Evolutionary conservation across 2,888 invertebrate genomes (phyloP), one percentile per base, ranked within the genome.

Genomic region (Drosophila paranaensis): DNA sequence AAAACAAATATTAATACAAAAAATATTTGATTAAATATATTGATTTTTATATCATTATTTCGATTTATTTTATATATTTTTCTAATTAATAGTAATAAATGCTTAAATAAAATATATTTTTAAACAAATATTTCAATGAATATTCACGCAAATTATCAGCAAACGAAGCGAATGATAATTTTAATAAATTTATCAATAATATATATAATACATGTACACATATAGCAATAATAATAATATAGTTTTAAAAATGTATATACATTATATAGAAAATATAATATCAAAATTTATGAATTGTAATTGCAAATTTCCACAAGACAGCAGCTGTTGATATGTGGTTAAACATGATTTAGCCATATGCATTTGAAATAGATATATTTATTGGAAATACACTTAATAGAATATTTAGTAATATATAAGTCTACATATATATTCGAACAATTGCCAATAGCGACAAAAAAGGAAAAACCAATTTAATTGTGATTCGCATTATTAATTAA

Each of bases 401-500:
- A 33, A 35, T 50, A 50, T 50, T 50, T 33, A 48, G n/a, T 48
- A 27, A 46, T 4, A 27, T 30, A n/a, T 46, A 48, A n/a, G 20
- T 20, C n/a, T n/a, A n/a, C n/a, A 20, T 20, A 20, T 30, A n/a
- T 46, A 48, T 30, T 10, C 1, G 9, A 27, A n/a, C 46, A 46
- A 27, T 30, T 16, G 6, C 48, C 48, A 20, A 1, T 20, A 20
- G 20, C 20, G 9, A 6, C 9, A 2, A 35, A 14, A 51, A 20
- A 14, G 37, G 9, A 13, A 54, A 55, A 55, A 20, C 6, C 20
- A 56, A 43, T 56, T 56, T 33, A 20, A 50, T 43, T 48, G 9
- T 35, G 39, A 5, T 42, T 33, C 10, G 48, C 6, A 72, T 63
- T 57, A 60, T 61, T 75, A 69, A 78, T 79, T 76, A 73, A 53